Evolutionary conservation across 2,888 invertebrate genomes (phyloP), one percentile per base, ranked within the genome.

Genomic region (Drosophila anomalipes): DNA sequence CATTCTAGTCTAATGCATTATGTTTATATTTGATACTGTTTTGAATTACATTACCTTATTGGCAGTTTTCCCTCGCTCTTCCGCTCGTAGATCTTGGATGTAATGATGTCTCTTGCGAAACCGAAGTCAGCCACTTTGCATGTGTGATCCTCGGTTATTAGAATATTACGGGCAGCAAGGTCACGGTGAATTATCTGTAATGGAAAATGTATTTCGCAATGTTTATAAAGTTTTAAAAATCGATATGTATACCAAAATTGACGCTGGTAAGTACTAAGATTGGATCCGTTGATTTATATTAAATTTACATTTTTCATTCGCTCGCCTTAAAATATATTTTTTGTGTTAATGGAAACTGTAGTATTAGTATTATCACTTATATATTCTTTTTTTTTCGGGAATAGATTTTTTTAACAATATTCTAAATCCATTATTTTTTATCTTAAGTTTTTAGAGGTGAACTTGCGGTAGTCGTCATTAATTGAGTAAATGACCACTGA

Each of bases 61-160:
- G 96, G 96, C 2, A 96, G 93, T 54, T 96, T 94, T n/a, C 96
- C 97, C 90, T 97, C 97, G 76, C 97, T 97, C 91, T 97, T 97
- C 44, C 97, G 94, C 91, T 97, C 97, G 91, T 97, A 97, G n/a
- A 97, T 95, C 86, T 97, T 97, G n/a, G 97, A 97, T 7, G 96
- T 96, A 4, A 96, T 96, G 0, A 98, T 96, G 93, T 98, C 98
- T 58, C 98, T 95, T 0, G 98, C 98, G 86, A 98, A 97, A 0
- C 98, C 98, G 92, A 98, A 98, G 93, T 98, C 98, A 0, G 98
- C 98, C 1, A 98, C 97, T 94, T 98, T 98, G 93, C 98, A 98
- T 3, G 96, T 96, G 77, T 97, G 96, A 86, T 97, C 97, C 60
- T 98, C 97, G 1, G 96, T 96, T 64, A 98, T 97, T 12, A 98